A percentile compares a stretch with the other conserved stretches of the same genome.
Conservation (phyloP, 2,888 invertebrate species). For the Phytoseiulus persimilis region DNA sequence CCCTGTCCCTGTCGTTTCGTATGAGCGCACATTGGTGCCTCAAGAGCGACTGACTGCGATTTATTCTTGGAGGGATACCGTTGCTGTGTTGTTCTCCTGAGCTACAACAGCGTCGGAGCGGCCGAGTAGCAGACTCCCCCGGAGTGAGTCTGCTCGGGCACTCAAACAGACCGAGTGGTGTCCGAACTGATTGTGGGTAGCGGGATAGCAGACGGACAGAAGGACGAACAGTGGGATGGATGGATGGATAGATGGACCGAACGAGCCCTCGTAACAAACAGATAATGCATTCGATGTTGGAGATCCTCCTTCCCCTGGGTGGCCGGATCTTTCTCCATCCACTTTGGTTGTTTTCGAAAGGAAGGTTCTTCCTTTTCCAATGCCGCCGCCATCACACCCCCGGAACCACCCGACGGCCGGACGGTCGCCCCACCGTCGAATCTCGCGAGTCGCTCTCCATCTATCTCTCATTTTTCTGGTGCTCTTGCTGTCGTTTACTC, state of each 20-base stretch:
- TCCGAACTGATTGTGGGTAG: neutral
- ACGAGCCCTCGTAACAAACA: neutral
- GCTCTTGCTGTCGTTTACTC: neutral
- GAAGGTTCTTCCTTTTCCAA: neutral
- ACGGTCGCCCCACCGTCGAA: neutral
- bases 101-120: neutral
- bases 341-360: neutral
- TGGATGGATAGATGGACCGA: neutral
- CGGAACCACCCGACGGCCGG: neutral
- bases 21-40: no score
- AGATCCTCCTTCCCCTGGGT: neutral
- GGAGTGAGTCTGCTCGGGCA: neutral
- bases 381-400: neutral
- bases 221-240: neutral
- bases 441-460: neutral
- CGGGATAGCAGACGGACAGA: neutral
- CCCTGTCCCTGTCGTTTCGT: no score
- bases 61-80: no score
- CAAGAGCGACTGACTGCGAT: no score
- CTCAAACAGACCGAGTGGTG: neutral
- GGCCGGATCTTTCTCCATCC: neutral
- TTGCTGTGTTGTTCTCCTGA: neutral
- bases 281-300: neutral
- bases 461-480: slow-evolving; percentile 1
- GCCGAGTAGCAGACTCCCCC: neutral